Evolutionary conservation across 2,797 vertebrate genomes (phyloP).

Genomic region (Hippocampus kuda): DNA sequence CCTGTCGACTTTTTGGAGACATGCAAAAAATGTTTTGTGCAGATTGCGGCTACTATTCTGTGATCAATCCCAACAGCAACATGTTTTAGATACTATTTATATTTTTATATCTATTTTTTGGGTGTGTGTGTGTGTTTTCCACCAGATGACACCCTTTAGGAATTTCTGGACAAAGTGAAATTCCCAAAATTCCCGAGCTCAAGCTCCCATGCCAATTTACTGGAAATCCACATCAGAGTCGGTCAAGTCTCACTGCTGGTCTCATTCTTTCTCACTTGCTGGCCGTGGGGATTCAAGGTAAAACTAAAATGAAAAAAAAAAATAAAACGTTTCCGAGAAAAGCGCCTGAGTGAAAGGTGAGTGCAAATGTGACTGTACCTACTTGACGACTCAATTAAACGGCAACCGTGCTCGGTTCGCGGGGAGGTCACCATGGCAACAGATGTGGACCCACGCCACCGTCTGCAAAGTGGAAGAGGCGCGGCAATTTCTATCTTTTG

Average conservation of each 20-base stretch:
- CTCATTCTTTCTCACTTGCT: too few species aligned
- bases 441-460: neutral
- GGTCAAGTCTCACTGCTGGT: too few species aligned
- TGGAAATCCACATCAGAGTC: too few species aligned
- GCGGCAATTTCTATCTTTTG: neutral
- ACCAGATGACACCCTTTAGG: too few species aligned
- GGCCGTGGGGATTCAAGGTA: too few species aligned
- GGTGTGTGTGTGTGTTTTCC: too few species aligned
- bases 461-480: neutral
- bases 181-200: too few species aligned
- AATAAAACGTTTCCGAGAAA: neutral
- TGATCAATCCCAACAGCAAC: neutral
- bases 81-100: too few species aligned
- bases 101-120: too few species aligned
- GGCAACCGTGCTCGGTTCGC: neutral
- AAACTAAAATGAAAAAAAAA: too few species aligned
- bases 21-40: neutral
- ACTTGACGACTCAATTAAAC: neutral
- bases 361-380: neutral
- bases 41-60: neutral
- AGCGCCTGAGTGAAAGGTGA: neutral
- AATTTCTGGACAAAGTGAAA: too few species aligned
- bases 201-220: too few species aligned
- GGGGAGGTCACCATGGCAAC: neutral
- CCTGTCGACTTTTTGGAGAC: neutral